Evolutionary conservation across 1,140 invertebrate species (phyloP), one percentile per base, ranked within the genome.

Genomic region (Onthophagus taurus): DNA sequence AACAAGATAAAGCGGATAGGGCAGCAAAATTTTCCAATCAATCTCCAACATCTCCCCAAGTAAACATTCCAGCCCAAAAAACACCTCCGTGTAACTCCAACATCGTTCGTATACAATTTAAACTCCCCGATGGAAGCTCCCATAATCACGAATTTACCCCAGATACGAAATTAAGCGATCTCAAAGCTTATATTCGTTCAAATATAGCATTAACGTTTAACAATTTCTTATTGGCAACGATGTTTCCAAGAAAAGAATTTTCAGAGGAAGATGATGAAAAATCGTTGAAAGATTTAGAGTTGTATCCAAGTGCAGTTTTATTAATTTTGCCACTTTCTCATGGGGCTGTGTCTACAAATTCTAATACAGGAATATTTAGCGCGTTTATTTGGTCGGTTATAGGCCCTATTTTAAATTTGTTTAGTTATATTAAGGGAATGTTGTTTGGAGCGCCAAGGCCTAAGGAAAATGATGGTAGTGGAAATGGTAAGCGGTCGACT

Each of bases 301-400:
- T 94, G 31, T 76, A 80, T 36, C 90, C 89, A 0, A 84, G 81
- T 33, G 80, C 87, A 14, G 83, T 85, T 2, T 62, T 93, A 26
- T 72, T 90, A 31, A 80, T 92, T 44, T 63, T 91, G 38, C 78
- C 82, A 5, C 11, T 55, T 8, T 52, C 46, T 17, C 33, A 46
- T 13, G 45, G 30, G n/a, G 42, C 46, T 12, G 53, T 64, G 5
- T 49, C 55, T 5, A 60, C 59, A n/a, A 59, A 58, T 46, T 38
- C 42, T 30, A 54, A 37, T 17, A 24, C 38, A 29, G n/a, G n/a
- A n/a, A n/a, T n/a, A n/a, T 53, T 54, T 24, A 44, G 52, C 8
- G 56, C 58, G 6, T 50, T 67, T 1, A 45, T 70, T 17, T 71
- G 69, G 69, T 55, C 57, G 3, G 29, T 72, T 19, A 14, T 72